These are phyloP conservation scores for Spodoptera picta DNA, from an alignment of 2,888 invertebrate species.

Conservation along the genomic window DNA sequence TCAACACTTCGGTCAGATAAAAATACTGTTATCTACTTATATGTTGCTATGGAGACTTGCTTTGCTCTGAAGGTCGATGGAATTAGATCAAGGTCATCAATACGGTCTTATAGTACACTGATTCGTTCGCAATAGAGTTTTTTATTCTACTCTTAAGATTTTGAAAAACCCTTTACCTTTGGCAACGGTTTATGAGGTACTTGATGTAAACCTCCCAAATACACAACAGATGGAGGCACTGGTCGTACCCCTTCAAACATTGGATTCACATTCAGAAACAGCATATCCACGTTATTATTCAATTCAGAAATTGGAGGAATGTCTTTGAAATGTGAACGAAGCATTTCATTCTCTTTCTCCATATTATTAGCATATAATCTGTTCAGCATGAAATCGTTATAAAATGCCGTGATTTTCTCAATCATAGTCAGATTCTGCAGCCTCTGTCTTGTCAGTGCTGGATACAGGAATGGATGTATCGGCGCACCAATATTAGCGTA, in stretches of 20 bases:
- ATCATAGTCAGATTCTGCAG: slow-evolving; percentile 58
- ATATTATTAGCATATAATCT: slow-evolving; percentile 4
- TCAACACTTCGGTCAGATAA: too few relatives aligned
- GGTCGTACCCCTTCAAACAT: slow-evolving; percentile 63
- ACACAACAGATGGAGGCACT: slow-evolving; percentile 61
- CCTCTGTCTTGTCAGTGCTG: slow-evolving; percentile 45
- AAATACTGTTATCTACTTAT: too few relatives aligned
- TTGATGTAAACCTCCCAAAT: slow-evolving; percentile 62
- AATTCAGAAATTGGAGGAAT: slow-evolving; percentile 54
- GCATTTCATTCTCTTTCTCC: slow-evolving; percentile 26
- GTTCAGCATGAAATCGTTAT: slow-evolving; percentile 34
- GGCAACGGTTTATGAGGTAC: slow-evolving; percentile 57
- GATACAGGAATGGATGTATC: slow-evolving; percentile 63
- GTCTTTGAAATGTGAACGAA: slow-evolving; percentile 46
- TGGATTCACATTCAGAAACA: slow-evolving; percentile 62
- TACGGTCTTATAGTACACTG: too few relatives aligned
- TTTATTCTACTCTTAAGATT: too few relatives aligned
- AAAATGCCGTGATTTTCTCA: slow-evolving; percentile 60
- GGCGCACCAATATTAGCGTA: slow-evolving; percentile 60
- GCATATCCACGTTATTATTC: slow-evolving; percentile 60
- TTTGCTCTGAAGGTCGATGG: too few relatives aligned
- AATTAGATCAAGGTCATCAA: too few relatives aligned
- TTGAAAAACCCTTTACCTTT: slow-evolving; percentile 39
- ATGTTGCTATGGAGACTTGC: too few relatives aligned
- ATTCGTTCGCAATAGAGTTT: too few relatives aligned